phyloP scores from a whole-genome alignment of 1,140 invertebrate species.

The Drosophila ficusphila region DNA sequence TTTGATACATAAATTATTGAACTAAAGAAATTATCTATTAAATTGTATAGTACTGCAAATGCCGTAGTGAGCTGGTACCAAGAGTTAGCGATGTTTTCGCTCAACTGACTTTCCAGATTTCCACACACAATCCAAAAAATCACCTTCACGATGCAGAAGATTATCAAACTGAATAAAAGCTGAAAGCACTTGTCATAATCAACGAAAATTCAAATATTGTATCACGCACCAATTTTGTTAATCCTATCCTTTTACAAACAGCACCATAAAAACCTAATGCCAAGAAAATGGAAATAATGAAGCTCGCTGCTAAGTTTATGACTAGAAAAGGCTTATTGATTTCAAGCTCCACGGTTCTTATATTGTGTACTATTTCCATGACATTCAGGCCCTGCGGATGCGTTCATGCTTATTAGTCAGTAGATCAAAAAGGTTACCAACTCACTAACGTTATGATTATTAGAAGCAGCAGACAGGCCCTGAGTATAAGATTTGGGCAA shows the following conservation, averaged over 20 bases:
- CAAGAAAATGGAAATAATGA: neutral
- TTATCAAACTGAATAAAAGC: constrained; percentile 15
- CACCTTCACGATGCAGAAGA: constrained; percentile 25
- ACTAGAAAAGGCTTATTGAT: neutral
- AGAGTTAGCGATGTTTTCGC: neutral
- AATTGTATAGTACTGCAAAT: neutral
- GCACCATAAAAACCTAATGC: neutral
- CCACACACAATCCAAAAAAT: neutral
- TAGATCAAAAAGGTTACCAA: neutral
- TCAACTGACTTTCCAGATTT: neutral
- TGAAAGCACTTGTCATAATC: neutral
- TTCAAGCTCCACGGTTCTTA: too few species aligned
- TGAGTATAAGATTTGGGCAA: neutral
- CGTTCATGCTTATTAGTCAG: neutral
- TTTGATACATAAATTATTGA: neutral
- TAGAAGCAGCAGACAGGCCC: neutral
- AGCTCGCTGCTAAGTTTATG: neutral
- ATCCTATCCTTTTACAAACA: neutral
- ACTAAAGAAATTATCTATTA: too few species aligned
- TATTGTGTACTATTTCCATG: neutral
- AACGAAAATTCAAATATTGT: too few species aligned
- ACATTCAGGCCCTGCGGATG: neutral
- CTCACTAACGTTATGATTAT: constrained; percentile 16
- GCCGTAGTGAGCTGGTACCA: neutral
- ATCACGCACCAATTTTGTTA: constrained; percentile 1